Percentiles rank a stretch among this genome's conserved stretches.
Evolutionary conservation across 2,888 invertebrate genomes (phyloP).

Genomic region (Zeuzera pyrina): DNA sequence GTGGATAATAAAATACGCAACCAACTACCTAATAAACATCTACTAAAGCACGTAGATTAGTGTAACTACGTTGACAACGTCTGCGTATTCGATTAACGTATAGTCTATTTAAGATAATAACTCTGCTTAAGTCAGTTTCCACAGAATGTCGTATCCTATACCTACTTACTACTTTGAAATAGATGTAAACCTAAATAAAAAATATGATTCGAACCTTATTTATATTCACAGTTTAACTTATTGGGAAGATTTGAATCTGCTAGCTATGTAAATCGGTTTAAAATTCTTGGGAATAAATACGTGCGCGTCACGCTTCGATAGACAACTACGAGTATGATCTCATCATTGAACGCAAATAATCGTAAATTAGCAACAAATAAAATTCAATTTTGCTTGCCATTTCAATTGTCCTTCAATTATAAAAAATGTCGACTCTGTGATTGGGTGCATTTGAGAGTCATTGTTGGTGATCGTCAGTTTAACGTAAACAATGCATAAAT

Average conservation of each 20-base stretch:
- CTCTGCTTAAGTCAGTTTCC: no score
- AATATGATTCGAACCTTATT: constrained; percentile 24
- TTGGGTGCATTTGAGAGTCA: no score
- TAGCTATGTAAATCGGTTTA: constrained; percentile 38
- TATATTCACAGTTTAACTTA: constrained; percentile 41
- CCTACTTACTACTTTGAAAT: constrained; percentile 34
- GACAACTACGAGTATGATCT: constrained; percentile 29
- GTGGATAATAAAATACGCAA: no score
- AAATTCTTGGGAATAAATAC: constrained; percentile 30
- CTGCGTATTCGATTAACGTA: no score
- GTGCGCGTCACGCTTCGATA: constrained; percentile 28
- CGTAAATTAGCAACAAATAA: constrained; percentile 9
- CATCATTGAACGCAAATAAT: constrained; percentile 34
- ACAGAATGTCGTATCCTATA: no score
- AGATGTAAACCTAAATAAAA: constrained; percentile 27
- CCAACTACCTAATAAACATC: no score
- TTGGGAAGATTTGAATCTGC: constrained; percentile 42
- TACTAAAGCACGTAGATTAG: no score
- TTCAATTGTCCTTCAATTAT: constrained; percentile 29
- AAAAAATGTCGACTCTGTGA: constrained; percentile 13
- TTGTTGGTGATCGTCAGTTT: no score
- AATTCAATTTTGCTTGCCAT: constrained; percentile 20
- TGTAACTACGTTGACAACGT: no score
- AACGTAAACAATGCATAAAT: no score
- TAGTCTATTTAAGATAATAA: no score